Evolutionary conservation across 2,113 vertebrate genomes (phyloP).

Genomic region (Gobio gobio): DNA sequence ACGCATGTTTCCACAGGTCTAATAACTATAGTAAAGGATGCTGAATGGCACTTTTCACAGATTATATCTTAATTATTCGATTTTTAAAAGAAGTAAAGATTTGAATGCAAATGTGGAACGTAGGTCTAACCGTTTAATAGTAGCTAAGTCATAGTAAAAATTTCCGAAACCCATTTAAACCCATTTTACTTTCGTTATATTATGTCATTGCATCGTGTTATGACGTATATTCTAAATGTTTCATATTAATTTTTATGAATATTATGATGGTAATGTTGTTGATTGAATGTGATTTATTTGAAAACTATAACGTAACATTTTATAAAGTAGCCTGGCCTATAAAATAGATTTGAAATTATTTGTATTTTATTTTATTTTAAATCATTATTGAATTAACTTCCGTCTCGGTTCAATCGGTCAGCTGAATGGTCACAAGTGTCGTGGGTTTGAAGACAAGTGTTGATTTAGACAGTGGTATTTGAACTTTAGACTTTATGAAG

Average conservation of each 20-base stretch:
- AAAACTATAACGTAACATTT: neutral
- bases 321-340: no score
- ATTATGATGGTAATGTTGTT: neutral
- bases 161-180: neutral
- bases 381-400: slow-evolving; percentile 41
- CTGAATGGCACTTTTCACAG: neutral
- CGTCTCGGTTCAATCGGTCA: slow-evolving; percentile 46
- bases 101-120: neutral
- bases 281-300: neutral
- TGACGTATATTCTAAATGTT: neutral
- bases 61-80: neutral
- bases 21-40: neutral
- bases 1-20: neutral
- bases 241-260: neutral
- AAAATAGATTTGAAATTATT: no score
- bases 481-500: slow-evolving; percentile 68
- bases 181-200: neutral
- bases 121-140: neutral
- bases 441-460: slow-evolving; percentile 31
- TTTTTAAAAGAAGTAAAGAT: neutral
- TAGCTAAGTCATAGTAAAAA: neutral
- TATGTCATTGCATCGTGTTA: neutral
- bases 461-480: slow-evolving; percentile 50
- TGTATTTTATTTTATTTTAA: neutral
- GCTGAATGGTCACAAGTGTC: slow-evolving; percentile 62